A percentile compares a stretch with the other conserved stretches of the same genome.
phyloP scores from a whole-genome alignment of 1,140 invertebrate species.

The Caenorhabditis remanei region DNA sequence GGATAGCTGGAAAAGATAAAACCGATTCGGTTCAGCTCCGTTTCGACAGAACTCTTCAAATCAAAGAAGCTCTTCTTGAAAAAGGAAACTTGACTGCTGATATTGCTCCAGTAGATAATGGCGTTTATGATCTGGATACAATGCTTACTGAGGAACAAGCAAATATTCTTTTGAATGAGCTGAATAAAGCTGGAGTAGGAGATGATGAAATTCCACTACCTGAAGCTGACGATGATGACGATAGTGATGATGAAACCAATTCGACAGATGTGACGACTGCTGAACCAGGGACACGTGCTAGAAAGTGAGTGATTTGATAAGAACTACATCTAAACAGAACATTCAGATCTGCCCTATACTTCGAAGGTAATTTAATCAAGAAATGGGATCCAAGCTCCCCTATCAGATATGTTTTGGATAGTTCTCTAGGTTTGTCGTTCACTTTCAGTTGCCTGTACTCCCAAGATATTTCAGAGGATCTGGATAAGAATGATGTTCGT shows the following conservation, averaged over 20 bases:
- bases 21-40: conserved; percentile 41
- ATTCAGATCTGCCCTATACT: conserved; percentile 44
- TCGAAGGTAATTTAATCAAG: conserved; percentile 55
- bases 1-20: conserved; percentile 40
- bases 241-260: conserved; percentile 12
- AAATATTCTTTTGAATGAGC: conserved; percentile 54
- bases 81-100: conserved; percentile 51
- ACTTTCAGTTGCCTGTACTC: not conserved
- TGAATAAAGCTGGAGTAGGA: conserved; percentile 54
- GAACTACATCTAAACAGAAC: not conserved
- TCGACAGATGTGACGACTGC: not conserved
- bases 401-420: conserved; percentile 47
- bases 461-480: conserved; percentile 12
- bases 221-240: conserved; percentile 30
- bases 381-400: conserved; percentile 57
- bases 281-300: not conserved
- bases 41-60: conserved; percentile 56
- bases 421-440: not conserved
- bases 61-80: conserved; percentile 54
- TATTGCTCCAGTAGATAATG: conserved; percentile 51
- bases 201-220: conserved; percentile 35
- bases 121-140: conserved; percentile 55
- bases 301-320: conserved; percentile 20
- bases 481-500: conserved; percentile 63
- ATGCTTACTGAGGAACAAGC: conserved; percentile 58